phyloP scores from a whole-genome alignment of 2,888 invertebrate species.

The Eupithecia pulchellata region DNA sequence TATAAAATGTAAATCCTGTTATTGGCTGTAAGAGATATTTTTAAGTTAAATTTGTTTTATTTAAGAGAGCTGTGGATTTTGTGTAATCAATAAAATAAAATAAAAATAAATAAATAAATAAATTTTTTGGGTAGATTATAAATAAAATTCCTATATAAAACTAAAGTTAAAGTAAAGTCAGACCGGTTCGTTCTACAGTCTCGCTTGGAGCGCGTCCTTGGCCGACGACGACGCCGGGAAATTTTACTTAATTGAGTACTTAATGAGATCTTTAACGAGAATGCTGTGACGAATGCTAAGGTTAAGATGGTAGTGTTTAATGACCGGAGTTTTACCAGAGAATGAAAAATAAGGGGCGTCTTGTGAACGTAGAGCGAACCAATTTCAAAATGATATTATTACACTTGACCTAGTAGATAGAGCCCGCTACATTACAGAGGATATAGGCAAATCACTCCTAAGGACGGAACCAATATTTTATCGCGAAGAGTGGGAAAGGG shows the following conservation, averaged over 20 bases:
- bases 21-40: too few species aligned
- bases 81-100: too few species aligned
- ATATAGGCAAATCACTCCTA: not conserved
- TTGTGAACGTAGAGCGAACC: not conserved
- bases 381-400: not conserved
- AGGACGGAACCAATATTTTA: not conserved
- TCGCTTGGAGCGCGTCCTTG: conserved; percentile 33
- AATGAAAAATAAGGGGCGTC: not conserved
- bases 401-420: not conserved
- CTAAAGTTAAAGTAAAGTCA: conserved; percentile 8
- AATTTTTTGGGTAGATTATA: not conserved
- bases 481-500: not conserved
- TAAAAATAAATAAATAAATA: not conserved
- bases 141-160: not conserved
- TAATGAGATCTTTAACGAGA: conserved; percentile 30
- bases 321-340: not conserved
- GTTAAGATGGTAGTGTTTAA: conserved; percentile 9
- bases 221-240: conserved; percentile 25
- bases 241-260: conserved; percentile 37
- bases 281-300: conserved; percentile 29
- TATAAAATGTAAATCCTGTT: too few species aligned
- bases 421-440: not conserved
- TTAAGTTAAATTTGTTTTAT: too few species aligned
- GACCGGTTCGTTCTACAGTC: conserved; percentile 6
- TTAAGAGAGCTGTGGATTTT: too few species aligned